phyloP scores from a whole-genome alignment of 1,140 invertebrate species.

The Drepana arcuata region DNA sequence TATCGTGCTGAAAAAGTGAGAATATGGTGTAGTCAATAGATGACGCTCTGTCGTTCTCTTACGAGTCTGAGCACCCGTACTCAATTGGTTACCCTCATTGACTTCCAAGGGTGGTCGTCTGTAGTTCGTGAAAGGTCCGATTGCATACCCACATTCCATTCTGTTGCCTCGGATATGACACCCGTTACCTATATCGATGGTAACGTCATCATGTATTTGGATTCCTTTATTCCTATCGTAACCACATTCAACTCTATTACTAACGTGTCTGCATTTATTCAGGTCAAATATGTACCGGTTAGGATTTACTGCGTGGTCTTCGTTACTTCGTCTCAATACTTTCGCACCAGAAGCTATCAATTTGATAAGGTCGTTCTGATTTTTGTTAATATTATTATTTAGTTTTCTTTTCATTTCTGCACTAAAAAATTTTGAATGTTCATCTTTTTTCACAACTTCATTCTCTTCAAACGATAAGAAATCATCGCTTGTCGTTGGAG shows the following conservation, averaged over 20 bases:
- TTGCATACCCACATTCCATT: slow-evolving; percentile 50
- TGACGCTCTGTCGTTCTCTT: no score
- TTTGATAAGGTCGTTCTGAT: slow-evolving; percentile 8
- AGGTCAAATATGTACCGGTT: no score
- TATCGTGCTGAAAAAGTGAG: no score
- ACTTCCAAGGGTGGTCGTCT: slow-evolving; percentile 20
- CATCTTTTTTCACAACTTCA: slow-evolving; percentile 4
- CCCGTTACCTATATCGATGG: slow-evolving; percentile 24
- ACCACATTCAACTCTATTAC: slow-evolving; percentile 40
- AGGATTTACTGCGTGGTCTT: no score
- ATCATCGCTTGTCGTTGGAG: slow-evolving; percentile 3
- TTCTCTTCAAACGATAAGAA: slow-evolving; percentile 3
- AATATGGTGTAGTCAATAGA: slow-evolving; percentile 1
- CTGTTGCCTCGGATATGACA: slow-evolving; percentile 35
- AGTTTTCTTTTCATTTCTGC: no score
- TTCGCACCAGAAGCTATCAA: no score
- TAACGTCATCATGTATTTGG: slow-evolving; percentile 10
- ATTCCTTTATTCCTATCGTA: slow-evolving; percentile 46
- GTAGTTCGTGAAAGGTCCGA: slow-evolving; percentile 15
- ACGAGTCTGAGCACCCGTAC: no score
- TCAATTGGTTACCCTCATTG: no score
- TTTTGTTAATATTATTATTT: no score
- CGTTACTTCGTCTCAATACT: no score
- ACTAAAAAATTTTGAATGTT: no score
- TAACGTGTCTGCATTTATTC: slow-evolving; percentile 27